Percentiles rank a stretch among this genome's conserved stretches.
Conservation (phyloP, 2,797 vertebrate species). For the Macroramphosus scolopax region DNA sequence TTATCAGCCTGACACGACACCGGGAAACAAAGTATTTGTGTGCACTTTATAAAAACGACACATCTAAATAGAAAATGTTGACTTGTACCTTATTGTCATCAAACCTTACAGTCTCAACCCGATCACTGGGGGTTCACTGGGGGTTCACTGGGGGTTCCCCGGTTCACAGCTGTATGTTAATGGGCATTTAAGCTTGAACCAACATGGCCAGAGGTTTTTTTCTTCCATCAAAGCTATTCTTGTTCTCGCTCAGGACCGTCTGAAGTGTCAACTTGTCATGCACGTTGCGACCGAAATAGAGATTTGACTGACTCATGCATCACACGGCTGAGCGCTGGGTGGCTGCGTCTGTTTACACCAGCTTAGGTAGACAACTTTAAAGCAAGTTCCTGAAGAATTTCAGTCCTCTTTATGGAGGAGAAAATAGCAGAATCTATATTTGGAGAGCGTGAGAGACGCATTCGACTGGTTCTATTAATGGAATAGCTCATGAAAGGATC, state of each 20-base stretch:
- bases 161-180: constrained; percentile 25
- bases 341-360: constrained; percentile 15
- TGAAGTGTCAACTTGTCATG: constrained; percentile 29
- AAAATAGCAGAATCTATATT: constrained; percentile 48
- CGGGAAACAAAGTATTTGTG: constrained; percentile 22
- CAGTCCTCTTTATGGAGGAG: constrained; percentile 13
- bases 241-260: constrained; percentile 14
- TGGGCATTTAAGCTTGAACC: constrained; percentile 50
- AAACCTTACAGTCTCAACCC: constrained; percentile 1
- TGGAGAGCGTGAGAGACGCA: constrained; percentile 33
- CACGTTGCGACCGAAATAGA: constrained; percentile 37
- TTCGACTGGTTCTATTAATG: constrained; percentile 50
- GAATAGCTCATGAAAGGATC: constrained; percentile 46
- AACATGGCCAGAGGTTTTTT: constrained; percentile 29
- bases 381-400: constrained; percentile 30
- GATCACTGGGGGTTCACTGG: constrained; percentile 3
- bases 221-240: constrained; percentile 22
- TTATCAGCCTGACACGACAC: constrained; percentile 34
- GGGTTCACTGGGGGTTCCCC: constrained; percentile 3
- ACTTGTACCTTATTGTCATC: constrained; percentile 5
- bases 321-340: neutral
- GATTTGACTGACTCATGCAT: constrained; percentile 41
- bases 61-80: constrained; percentile 63
- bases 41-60: constrained; percentile 63
- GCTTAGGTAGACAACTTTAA: constrained; percentile 9